Percentiles rank a stretch among this genome's conserved stretches.
Conservation (phyloP, 2,797 vertebrate species). For the Peromyscus nudipes region DNA sequence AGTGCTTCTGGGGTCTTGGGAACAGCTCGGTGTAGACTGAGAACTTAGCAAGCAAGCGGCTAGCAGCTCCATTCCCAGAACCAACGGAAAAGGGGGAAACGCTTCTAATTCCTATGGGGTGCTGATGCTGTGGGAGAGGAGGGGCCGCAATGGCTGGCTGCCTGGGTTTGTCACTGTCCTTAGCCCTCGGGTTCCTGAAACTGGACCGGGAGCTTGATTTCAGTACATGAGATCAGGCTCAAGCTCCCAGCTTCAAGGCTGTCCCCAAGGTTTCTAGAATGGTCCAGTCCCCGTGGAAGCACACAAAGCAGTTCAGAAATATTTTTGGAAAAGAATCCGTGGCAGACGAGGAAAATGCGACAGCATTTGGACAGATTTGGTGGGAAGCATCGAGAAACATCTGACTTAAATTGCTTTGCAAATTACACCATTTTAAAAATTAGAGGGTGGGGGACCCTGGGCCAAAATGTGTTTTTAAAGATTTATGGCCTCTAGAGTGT, state of each 20-base stretch:
- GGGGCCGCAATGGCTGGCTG: neutral
- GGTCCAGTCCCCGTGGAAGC: neutral
- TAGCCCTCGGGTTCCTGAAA: neutral
- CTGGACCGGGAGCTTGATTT: neutral
- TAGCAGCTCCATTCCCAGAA: neutral
- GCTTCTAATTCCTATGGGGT: neutral
- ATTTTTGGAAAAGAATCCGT: conserved; percentile 58
- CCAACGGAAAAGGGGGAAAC: neutral
- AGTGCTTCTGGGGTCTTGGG: neutral
- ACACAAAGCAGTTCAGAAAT: conserved; percentile 57
- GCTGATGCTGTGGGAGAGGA: neutral
- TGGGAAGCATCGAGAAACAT: conserved; percentile 74
- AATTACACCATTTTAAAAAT: conserved; percentile 75
- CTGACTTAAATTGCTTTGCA: conserved; percentile 78
- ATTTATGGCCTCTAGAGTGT: conserved; percentile 71
- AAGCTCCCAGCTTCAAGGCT: neutral
- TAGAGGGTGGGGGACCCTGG: conserved; percentile 36
- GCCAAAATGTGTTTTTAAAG: conserved; percentile 75
- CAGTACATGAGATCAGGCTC: neutral
- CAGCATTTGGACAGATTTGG: conserved; percentile 41
- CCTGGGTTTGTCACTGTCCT: neutral
- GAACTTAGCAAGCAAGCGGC: neutral
- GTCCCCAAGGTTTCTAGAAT: neutral
- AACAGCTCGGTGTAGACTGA: no score
- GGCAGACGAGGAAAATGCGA: conserved; percentile 51